Conservation (phyloP, 2,888 invertebrate species). For the Spicauda simplicius region DNA sequence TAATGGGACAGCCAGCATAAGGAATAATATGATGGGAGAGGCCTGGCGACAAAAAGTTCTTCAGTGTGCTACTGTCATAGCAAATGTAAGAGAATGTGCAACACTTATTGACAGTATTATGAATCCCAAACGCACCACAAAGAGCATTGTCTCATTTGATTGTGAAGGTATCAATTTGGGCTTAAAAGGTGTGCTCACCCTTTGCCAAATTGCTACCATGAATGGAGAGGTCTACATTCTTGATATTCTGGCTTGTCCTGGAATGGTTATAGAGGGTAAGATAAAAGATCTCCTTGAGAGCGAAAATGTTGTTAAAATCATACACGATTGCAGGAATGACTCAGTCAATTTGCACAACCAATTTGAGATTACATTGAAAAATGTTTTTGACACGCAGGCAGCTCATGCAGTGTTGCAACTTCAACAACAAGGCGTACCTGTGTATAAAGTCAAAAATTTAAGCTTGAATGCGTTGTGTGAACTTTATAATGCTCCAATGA, state of each 20-base stretch:
- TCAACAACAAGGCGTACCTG: slow-evolving; percentile 95
- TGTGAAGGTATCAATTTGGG: slow-evolving; percentile 97
- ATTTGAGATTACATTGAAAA: slow-evolving; percentile 92
- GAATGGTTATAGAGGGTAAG: slow-evolving; percentile 91
- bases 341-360: slow-evolving; percentile 94
- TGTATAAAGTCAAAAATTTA: slow-evolving; percentile 97
- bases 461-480: slow-evolving; percentile 96
- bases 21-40: slow-evolving; percentile 85
- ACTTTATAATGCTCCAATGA: slow-evolving; percentile 93
- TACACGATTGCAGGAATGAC: slow-evolving; percentile 97
- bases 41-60: slow-evolving; percentile 93
- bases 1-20: slow-evolving; percentile 71
- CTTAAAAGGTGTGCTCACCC: slow-evolving; percentile 93
- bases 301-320: slow-evolving; percentile 93
- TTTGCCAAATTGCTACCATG: slow-evolving; percentile 93
- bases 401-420: slow-evolving; percentile 96
- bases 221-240: slow-evolving; percentile 94
- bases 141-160: slow-evolving; percentile 92
- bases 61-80: slow-evolving; percentile 92
- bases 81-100: slow-evolving; percentile 90
- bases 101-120: slow-evolving; percentile 91
- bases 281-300: slow-evolving; percentile 92
- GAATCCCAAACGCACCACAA: slow-evolving; percentile 80
- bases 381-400: slow-evolving; percentile 97
- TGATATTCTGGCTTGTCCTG: slow-evolving; percentile 94